Conservation (phyloP, 2,797 vertebrate genomes). For the Orientallactaga sibirica region DNA sequence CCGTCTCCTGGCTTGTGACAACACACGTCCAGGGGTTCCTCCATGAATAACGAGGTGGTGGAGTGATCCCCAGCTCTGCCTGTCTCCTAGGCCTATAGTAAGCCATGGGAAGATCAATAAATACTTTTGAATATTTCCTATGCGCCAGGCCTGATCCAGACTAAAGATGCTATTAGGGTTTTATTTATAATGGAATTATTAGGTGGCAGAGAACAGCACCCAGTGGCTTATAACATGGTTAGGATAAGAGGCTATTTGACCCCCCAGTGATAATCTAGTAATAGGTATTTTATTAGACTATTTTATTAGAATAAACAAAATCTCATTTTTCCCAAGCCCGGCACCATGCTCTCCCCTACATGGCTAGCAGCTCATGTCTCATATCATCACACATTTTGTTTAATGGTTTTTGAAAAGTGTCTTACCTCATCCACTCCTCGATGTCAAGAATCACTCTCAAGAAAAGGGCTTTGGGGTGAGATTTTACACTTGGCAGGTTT, state of each 20-base stretch:
- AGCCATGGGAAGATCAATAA: neutral
- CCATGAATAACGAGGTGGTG: neutral
- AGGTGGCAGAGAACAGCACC: neutral
- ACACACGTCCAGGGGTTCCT: neutral
- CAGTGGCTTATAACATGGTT: neutral
- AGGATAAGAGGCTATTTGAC: constrained; percentile 27
- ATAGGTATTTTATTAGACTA: constrained; percentile 31
- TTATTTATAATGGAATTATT: neutral
- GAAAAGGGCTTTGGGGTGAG: constrained; percentile 67
- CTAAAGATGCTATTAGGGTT: neutral
- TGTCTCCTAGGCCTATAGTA: neutral
- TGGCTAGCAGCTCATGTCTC: constrained; percentile 20
- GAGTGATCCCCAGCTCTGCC: neutral
- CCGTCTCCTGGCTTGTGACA: neutral
- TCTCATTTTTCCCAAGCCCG: neutral
- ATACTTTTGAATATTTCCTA: neutral
- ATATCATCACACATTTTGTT: neutral
- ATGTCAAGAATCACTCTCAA: constrained; percentile 69
- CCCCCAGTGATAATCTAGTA: neutral
- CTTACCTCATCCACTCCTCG: constrained; percentile 53
- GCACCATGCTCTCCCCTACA: neutral
- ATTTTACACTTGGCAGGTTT: constrained; percentile 69
- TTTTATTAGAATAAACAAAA: constrained; percentile 51
- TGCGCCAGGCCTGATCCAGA: neutral
- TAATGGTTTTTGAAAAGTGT: constrained; percentile 53